Percentiles rank a stretch among this genome's conserved stretches.
Conservation (phyloP, 1,140 invertebrate genomes). For the Bombus turneri region DNA sequence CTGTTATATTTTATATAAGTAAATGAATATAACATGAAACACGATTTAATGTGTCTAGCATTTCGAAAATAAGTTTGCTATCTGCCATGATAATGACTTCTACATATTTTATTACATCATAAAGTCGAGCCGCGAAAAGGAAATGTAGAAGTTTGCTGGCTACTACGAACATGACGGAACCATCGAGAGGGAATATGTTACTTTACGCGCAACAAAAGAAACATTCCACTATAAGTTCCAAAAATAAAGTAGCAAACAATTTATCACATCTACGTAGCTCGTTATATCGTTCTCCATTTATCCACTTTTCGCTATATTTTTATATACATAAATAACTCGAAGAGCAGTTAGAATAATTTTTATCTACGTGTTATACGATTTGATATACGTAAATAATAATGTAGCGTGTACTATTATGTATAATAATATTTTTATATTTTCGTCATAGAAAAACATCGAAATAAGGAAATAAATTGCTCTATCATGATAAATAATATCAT, state of each 20-base stretch:
- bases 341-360: neutral
- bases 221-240: neutral
- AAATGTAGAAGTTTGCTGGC: neutral
- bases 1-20: neutral
- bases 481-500: neutral
- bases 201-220: neutral
- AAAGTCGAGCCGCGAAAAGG: neutral
- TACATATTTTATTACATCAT: conserved; percentile 14
- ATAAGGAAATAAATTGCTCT: neutral
- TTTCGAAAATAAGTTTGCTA: neutral
- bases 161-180: neutral
- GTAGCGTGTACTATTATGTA: neutral
- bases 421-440: neutral
- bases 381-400: neutral
- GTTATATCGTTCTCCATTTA: neutral
- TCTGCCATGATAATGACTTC: neutral
- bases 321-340: neutral
- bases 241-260: neutral
- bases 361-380: neutral
- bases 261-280: neutral
- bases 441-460: neutral
- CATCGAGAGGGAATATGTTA: neutral
- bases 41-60: neutral
- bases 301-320: neutral
- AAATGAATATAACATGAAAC: neutral